Conservation (phyloP, 1,140 invertebrate species). For the Heterodera carotae region DNA sequence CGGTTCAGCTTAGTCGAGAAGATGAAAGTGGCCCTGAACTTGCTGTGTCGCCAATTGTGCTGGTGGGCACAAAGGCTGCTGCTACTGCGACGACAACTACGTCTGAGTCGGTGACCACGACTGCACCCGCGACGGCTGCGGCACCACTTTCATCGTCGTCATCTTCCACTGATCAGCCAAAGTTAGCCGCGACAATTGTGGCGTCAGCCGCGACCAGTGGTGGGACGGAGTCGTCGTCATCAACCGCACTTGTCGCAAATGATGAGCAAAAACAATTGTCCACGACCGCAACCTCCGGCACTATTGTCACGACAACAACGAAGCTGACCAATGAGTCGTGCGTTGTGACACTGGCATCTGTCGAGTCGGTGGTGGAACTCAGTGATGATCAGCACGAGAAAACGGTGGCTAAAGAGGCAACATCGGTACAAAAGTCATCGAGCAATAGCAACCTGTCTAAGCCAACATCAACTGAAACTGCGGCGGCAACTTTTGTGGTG, state of each 20-base stretch:
- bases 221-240: background rate
- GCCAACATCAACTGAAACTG: too few relatives aligned
- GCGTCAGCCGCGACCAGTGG: background rate
- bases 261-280: too few relatives aligned
- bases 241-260: too few relatives aligned
- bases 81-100: too few relatives aligned
- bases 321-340: too few relatives aligned
- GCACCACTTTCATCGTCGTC: too few relatives aligned
- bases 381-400: too few relatives aligned
- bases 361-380: background rate
- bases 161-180: background rate
- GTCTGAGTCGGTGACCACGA: background rate
- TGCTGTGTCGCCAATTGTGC: background rate
- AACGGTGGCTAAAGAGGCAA: too few relatives aligned
- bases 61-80: background rate
- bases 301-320: too few relatives aligned
- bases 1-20: background rate
- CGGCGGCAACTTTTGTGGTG: background rate
- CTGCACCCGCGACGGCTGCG: too few relatives aligned
- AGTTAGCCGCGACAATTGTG: background rate
- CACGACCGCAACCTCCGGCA: background rate
- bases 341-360: background rate
- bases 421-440: too few relatives aligned
- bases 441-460: too few relatives aligned
- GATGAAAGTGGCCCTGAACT: background rate